Conservation (phyloP, 1,140 invertebrate species). For the Megathymus violae region DNA sequence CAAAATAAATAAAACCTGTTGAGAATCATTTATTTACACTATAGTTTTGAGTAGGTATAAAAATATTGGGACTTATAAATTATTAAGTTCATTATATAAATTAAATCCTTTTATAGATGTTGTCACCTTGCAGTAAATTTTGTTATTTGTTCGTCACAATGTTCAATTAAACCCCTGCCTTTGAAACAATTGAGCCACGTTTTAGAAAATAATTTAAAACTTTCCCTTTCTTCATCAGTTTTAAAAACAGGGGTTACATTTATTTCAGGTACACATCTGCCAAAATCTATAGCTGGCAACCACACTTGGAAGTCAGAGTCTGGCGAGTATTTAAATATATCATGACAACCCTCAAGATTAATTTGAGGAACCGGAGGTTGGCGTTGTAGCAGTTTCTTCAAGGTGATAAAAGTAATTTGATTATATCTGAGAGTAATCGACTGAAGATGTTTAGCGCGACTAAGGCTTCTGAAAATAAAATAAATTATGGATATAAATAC, state of each 20-base stretch:
- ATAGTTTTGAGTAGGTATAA: too few species aligned
- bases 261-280: constrained; percentile 73
- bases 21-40: too few species aligned
- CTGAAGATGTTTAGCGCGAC: constrained; percentile 72
- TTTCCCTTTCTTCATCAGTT: constrained; percentile 69
- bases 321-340: constrained; percentile 80
- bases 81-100: too few species aligned
- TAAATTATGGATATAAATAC: not conserved
- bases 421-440: constrained; percentile 71
- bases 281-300: constrained; percentile 72
- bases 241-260: constrained; percentile 67
- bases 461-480: constrained; percentile 64
- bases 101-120: too few species aligned
- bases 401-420: constrained; percentile 72
- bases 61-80: too few species aligned
- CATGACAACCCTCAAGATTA: constrained; percentile 74
- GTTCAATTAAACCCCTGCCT: constrained; percentile 73
- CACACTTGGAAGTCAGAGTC: constrained; percentile 78
- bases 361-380: constrained; percentile 76
- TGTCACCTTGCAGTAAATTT: constrained; percentile 69
- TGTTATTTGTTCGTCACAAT: constrained; percentile 68
- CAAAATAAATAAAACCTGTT: too few species aligned
- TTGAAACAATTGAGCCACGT: constrained; percentile 76
- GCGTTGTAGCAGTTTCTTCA: constrained; percentile 79
- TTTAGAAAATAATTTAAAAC: constrained; percentile 72